These are phyloP conservation scores for Trichogramma evanescens DNA, from an alignment of 2,888 invertebrate species.

Conservation along the genomic window DNA sequence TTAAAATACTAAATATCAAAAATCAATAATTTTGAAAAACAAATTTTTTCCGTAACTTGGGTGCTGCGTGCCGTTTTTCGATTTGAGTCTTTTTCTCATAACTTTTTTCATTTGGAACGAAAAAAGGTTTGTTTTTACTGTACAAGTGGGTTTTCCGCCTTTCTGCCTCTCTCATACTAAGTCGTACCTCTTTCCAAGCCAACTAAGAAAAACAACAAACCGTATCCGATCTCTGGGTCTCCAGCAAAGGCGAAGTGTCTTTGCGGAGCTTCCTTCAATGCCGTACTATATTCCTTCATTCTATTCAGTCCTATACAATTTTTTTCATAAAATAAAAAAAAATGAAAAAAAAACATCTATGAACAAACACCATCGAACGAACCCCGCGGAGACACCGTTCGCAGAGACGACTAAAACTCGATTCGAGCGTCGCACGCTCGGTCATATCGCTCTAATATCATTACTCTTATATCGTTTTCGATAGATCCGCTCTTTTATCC, in stretches of 20 bases:
- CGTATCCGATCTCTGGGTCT: constrained; percentile 17
- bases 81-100: constrained; percentile 5
- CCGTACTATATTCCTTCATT: constrained; percentile 5
- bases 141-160: constrained; percentile 36
- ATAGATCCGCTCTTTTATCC: constrained; percentile 11
- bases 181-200: constrained; percentile 7
- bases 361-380: constrained; percentile 30
- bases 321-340: constrained; percentile 12
- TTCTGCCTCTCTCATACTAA: constrained; percentile 16
- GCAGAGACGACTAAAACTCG: constrained; percentile 35
- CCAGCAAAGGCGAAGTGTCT: constrained; percentile 8
- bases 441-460: constrained; percentile 17
- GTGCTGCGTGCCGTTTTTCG: constrained; percentile 21
- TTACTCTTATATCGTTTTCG: constrained; percentile 5
- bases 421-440: constrained; percentile 21
- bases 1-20: constrained; percentile 17
- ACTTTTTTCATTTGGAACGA: constrained; percentile 11
- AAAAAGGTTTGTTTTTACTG: constrained; percentile 30
- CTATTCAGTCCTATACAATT: constrained; percentile 6
- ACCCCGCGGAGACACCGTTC: constrained; percentile 33
- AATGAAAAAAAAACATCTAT: constrained; percentile 6
- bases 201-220: constrained; percentile 15
- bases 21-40: constrained; percentile 21
- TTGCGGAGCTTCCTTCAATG: neutral
- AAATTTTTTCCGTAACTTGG: constrained; percentile 21